Conservation (phyloP, 2,797 vertebrate species). For the Notoglanidium macrostoma region DNA sequence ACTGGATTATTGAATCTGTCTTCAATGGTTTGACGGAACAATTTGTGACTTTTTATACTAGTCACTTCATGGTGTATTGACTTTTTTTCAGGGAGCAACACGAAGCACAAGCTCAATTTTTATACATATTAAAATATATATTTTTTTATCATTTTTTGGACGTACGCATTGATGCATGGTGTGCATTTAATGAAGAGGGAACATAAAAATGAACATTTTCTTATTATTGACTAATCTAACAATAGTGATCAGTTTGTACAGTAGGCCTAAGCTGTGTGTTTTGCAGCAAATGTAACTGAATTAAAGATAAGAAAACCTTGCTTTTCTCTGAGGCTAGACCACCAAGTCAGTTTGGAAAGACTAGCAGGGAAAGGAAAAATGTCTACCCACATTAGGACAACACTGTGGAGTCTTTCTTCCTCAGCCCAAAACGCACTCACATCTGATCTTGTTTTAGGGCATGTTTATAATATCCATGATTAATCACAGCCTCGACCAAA, state of each 20-base stretch:
- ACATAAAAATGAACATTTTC: background rate
- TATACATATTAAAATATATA: background rate
- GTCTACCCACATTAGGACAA: conserved; percentile 77
- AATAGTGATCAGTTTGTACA: conserved; percentile 61
- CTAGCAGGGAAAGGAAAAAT: conserved; percentile 48
- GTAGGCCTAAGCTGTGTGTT: conserved; percentile 70
- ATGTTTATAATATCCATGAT: conserved; percentile 81
- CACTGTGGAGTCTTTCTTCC: conserved; percentile 75
- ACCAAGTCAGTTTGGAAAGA: conserved; percentile 72
- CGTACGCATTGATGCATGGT: background rate
- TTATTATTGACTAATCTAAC: conserved; percentile 63
- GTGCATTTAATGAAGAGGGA: background rate
- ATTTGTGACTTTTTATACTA: background rate
- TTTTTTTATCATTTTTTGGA: background rate
- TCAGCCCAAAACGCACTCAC: conserved; percentile 74
- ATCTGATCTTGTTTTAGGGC: conserved; percentile 77
- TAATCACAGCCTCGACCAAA: conserved; percentile 75
- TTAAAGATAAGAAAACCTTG: conserved; percentile 75
- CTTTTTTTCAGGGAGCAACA: background rate
- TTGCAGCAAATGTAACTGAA: conserved; percentile 71
- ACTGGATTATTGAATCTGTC: background rate
- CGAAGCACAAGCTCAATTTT: background rate
- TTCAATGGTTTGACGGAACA: background rate
- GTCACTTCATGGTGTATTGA: background rate
- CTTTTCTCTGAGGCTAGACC: conserved; percentile 65